Evolutionary conservation across 2,888 invertebrate genomes (phyloP), one percentile per base, ranked within the genome.

Genomic region (Sesia apiformis): DNA sequence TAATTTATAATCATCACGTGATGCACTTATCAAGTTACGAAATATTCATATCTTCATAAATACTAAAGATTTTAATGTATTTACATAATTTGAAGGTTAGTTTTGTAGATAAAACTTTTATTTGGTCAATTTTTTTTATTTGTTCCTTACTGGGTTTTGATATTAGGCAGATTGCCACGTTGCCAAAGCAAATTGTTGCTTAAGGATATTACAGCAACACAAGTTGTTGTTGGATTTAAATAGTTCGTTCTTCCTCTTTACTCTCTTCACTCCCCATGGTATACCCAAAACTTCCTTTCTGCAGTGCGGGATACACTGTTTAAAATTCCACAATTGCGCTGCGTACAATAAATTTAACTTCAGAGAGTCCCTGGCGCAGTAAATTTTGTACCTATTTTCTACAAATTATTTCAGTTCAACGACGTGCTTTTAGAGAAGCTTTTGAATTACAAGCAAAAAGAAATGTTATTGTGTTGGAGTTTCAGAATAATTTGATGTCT

Each of bases 311-410:
- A 57, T 60, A 65, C 57, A 59, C 81, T 82, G 74, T 64, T 84
- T 84, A 75, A 82, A 81, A 85, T 84, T 84, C 85, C 72, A 70
- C 73, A 74, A 79, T 78, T 73, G 81, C 70, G 67, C 79, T 78
- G 69, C 77, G 78, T 76, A 76, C 84, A 77, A 82, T 84, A 84
- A 84, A 85, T 84, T 83, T 67, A 72, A 73, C 74, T 78, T 68
- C 60, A 69, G 7, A 51, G 70, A 71, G 72, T 76, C 76, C 64
- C 69, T 56, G 65, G 67, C 64, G 74, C 67, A 75, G 74, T 79
- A 79, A 82, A 83, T 82, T 83, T 75, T 55, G 70, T 70, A 74
- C 75, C 78, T 81, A 80, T 81, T 80, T 80, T 72, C 72, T 66
- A 76, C 78, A 83, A 83, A 83, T 83, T 82, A 82, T 80, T 81